Evolutionary conservation across 1,140 invertebrate species (phyloP), one percentile per base, ranked within the genome.

Genomic region (Camponotus pennsylvanicus): DNA sequence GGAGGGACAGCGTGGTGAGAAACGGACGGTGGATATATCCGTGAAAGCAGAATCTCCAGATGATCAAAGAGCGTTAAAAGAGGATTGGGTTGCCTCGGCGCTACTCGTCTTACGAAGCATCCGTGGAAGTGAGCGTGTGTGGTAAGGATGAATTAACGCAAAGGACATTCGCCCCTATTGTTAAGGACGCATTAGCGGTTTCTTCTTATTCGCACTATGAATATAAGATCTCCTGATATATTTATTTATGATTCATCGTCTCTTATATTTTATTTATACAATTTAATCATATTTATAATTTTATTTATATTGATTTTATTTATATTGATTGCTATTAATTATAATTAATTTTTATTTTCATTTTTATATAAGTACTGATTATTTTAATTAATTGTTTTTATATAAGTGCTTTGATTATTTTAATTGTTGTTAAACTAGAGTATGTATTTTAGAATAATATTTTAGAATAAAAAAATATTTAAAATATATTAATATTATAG

Each of bases 1-100:
- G 15, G 27, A 63, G 59, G 45, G 63, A 21, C 18, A 32, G 61
- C 61, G 59, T 42, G 77, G 37, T 70, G 52, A 80, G 85, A 89
- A 90, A 83, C 79, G 70, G 85, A 82, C 83, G 85, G 66, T 86
- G 77, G 70, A 55, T 87, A 52, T 52, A 73, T 37, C 52, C 83
- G 76, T 90, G 88, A 88, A 92, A 91, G 87, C 86, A 86, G 76
- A 89, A 82, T 73, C 88, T 82, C 69, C 83, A 86, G 85, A 92
- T 90, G 92, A 92, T 92, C 86, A 93, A 92, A 90, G 87, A 91
- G 86, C 84, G 89, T 91, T 91, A 89, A 90, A 91, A 92, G 86
- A 86, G 89, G 89, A 91, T 91, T 88, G 87, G 70, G 79, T 76
- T 78, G 87, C 79, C 86, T 86, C 86, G 80, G 82, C 75, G 87